phyloP scores from a whole-genome alignment of 2,797 vertebrate genomes.

The Bradypus variegatus region DNA sequence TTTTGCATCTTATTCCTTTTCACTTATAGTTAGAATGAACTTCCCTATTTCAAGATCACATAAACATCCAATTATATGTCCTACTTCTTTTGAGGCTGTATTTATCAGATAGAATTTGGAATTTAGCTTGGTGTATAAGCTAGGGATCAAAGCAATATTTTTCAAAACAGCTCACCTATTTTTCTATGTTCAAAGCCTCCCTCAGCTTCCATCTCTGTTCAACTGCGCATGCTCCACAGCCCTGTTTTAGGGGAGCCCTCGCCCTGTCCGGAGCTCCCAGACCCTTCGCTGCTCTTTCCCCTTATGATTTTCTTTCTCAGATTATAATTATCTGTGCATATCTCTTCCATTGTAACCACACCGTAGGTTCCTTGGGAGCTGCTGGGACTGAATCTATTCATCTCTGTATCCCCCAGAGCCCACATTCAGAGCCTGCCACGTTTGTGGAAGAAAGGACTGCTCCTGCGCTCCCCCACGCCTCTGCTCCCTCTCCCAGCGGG shows the following conservation, averaged over 20 bases:
- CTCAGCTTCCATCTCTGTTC: neutral
- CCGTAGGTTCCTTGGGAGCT: neutral
- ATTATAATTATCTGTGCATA: neutral
- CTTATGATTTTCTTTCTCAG: neutral
- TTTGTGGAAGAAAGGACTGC: neutral
- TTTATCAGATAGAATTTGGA: neutral
- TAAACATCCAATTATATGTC: slow-evolving; percentile 4
- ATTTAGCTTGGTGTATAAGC: neutral
- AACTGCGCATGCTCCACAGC: neutral
- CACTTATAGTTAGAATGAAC: slow-evolving; percentile 26
- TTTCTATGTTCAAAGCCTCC: neutral
- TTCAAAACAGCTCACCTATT: slow-evolving; percentile 6
- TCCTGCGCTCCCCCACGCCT: neutral
- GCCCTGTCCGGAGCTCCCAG: neutral
- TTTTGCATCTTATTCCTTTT: neutral
- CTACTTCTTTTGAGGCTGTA: neutral
- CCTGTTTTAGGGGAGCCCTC: neutral
- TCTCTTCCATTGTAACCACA: neutral
- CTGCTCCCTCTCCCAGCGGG: neutral
- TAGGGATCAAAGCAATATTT: slow-evolving; percentile 1
- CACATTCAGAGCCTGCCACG: neutral
- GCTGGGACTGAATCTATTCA: neutral
- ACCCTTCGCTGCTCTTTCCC: neutral
- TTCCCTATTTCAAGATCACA: neutral
- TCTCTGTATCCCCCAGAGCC: neutral